A percentile compares a stretch with the other conserved stretches of the same genome.
phyloP scores from a whole-genome alignment of 1,140 invertebrate genomes.

The Aculops lycopersici region DNA sequence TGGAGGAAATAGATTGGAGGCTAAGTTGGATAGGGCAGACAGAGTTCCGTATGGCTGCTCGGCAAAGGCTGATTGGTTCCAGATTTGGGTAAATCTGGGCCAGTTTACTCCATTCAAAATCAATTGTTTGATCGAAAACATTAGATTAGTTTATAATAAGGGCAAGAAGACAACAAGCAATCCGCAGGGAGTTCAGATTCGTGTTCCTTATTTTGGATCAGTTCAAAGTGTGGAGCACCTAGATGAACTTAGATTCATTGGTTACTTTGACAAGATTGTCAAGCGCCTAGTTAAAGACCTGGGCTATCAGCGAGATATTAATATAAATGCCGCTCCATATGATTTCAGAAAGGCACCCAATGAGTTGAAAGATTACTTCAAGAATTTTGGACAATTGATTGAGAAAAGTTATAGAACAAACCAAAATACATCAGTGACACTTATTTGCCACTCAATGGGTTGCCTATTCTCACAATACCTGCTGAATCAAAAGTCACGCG shows the following conservation, averaged over 20 bases:
- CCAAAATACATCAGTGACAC: constrained; percentile 35
- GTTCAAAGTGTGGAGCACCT: background rate
- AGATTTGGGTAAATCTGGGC: background rate
- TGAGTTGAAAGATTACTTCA: constrained; percentile 1
- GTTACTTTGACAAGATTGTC: constrained; percentile 58
- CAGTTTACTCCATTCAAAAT: background rate
- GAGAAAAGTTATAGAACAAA: constrained; percentile 52
- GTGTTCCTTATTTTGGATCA: background rate
- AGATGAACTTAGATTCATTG: constrained; percentile 3
- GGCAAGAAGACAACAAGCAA: background rate
- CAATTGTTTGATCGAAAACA: background rate
- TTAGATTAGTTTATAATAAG: background rate
- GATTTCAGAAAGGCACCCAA: constrained; percentile 77
- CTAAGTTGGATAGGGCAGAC: background rate
- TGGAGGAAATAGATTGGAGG: background rate
- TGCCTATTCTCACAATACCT: constrained; percentile 53
- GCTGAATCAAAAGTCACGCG: constrained; percentile 34
- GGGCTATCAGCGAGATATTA: constrained; percentile 44
- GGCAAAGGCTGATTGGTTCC: background rate
- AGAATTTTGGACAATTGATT: constrained; percentile 34
- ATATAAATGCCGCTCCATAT: constrained; percentile 69
- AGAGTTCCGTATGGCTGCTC: background rate
- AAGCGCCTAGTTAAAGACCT: constrained; percentile 30
- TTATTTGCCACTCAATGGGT: constrained; percentile 81
- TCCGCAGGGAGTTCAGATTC: background rate